phyloP scores from a whole-genome alignment of 1,140 invertebrate species.

The Solen grandis region DNA sequence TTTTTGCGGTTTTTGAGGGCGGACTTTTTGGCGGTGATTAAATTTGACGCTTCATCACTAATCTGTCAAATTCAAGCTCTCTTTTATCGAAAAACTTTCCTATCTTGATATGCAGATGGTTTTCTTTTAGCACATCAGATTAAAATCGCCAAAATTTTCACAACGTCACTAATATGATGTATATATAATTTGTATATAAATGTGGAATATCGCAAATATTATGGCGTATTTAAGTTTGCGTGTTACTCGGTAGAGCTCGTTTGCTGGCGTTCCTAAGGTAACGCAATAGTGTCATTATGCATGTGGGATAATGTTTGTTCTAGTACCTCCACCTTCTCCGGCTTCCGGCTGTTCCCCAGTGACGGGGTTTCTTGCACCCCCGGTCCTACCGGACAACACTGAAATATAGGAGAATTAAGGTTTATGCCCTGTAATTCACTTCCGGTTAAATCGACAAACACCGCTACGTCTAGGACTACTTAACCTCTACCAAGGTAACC shows the following conservation, averaged over 20 bases:
- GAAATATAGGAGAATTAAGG: too few relatives aligned
- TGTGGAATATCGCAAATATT: background rate
- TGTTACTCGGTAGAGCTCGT: background rate
- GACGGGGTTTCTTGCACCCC: slow-evolving; percentile 11
- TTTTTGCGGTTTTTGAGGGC: too few relatives aligned
- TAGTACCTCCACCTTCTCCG: slow-evolving; percentile 15
- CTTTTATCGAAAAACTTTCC: too few relatives aligned
- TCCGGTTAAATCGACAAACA: too few relatives aligned
- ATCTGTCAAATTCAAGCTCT: too few relatives aligned
- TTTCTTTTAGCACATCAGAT: background rate
- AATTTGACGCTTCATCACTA: too few relatives aligned
- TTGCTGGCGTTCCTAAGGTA: background rate
- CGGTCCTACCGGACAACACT: slow-evolving; percentile 23
- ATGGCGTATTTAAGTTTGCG: background rate
- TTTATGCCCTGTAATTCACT: too few relatives aligned
- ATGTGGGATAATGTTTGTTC: background rate
- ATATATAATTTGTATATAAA: background rate
- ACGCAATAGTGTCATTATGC: background rate
- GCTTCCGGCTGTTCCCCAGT: slow-evolving; percentile 27
- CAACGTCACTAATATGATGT: background rate
- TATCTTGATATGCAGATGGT: too few relatives aligned
- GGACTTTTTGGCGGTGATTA: too few relatives aligned
- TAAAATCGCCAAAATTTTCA: background rate
- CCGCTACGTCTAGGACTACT: too few relatives aligned
- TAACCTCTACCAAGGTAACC: too few relatives aligned